Base-by-base conservation (phyloP, 1,140 invertebrate species). In the Anagrus nilaparvatae region DNA sequence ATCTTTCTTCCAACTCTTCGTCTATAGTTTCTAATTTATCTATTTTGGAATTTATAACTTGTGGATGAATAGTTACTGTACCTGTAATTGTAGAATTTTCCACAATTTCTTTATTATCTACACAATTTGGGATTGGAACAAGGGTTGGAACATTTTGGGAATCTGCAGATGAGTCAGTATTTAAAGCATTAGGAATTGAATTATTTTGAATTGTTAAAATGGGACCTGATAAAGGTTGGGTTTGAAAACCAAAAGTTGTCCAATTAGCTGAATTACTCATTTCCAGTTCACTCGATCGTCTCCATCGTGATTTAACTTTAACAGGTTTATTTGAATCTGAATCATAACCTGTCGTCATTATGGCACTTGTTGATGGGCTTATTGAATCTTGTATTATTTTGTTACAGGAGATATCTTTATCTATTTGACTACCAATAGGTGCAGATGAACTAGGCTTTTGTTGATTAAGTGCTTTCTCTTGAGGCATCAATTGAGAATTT, bases 251-350 rank as follows among this genome's bases (percentile, higher is more conserved):
- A n/a, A n/a, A 33, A 32, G 45, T 21, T 31, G 45, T 44, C 19
- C 47, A 43, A n/a, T 49, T 36, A 13, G 44, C 17, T 3, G 58
- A 52, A 38, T 72, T 68, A 12, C 75, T 73, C 77, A 82, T 80
- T 63, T 90, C 86, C 27, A 87, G 65, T 60, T 90, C 86, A 66
- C 84, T 87, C 2, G 80, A 84, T 44, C 84, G 64, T 34, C 85
- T 63, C 86, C 87, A 90, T 18, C 86, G 68, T 5, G 85, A 87
- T 60, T 90, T 91, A 0, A 91, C 84, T 71, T 88, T 88, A 5
- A 85, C 80, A 3, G 82, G 83, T 65, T 79, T 82, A 27, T 75
- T 74, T 5, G 62, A 59, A 25, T 73, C 71, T 14, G 65, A 63
- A 44, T 65, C 63, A 21, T 67, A 67, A 17, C 65, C 65, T 10